Base-by-base conservation (phyloP, 1,140 invertebrate species). In the Drosophila setifemur region DNA sequence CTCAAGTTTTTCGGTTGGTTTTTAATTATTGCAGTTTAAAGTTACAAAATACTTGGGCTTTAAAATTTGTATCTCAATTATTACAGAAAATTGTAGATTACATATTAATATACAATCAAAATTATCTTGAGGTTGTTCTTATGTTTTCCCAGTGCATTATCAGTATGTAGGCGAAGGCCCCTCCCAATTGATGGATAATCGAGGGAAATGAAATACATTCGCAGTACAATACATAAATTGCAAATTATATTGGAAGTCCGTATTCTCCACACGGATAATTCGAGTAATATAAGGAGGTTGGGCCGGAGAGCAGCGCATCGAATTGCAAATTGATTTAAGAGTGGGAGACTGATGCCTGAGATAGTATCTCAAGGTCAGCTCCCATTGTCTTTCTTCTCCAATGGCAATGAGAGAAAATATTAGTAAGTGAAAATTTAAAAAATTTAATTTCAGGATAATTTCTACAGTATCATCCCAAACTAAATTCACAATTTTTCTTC, bases 191-290 rank as follows among this genome's bases (percentile, higher is more conserved):
- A 35, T 47, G 31, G 55, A 19, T 47, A 48, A 48, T 47, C 55
- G 6, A 64, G 60, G 33, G 33, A 64, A 64, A 40, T 64, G 60
- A 64, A 64, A 31, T 60, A 29, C 54, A 63, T 61, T 64, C 19
- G 48, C 31, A 77, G 54, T 55, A 70, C 48, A 49, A 77, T 42
- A 77, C 60, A 77, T 72, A 72, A 77, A 73, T 69, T 79, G 74
- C 75, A 73, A 64, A 61, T 71, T 61, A 60, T 60, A 61, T 70
- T 71, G 60, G n/a, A 60, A 48, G 39, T 48, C n/a, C 37, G 31
- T 47, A 23, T 47, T 47, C 40, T 18, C 60, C 60, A 28, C 35
- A 12, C 19, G 28, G 14, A 9, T 47, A 61, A 63, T 45, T 4
- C 28, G n/a, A n/a, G n/a, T n/a, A n/a, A n/a, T 25, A 44, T 18